phyloP scores from a whole-genome alignment of 2,888 invertebrate species.

The Dugesia japonica region DNA sequence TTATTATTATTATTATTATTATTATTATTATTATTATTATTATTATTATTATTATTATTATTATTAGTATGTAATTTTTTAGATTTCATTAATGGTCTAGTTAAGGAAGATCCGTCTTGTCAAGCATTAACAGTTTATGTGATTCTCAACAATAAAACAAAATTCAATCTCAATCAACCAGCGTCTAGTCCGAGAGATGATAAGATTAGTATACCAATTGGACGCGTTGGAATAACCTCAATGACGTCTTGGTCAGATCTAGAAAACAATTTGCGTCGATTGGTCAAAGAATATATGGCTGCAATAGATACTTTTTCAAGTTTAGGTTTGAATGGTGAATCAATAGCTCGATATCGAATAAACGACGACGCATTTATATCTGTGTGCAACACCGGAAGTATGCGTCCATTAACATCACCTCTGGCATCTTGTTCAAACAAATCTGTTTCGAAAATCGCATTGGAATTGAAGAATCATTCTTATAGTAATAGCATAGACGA shows the following conservation, averaged over 20 bases:
- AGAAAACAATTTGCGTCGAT: conserved; percentile 72
- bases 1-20: background rate
- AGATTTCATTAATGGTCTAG: background rate
- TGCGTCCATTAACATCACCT: conserved; percentile 17
- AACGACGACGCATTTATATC: conserved; percentile 55
- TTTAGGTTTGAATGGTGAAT: conserved; percentile 65
- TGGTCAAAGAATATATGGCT: conserved; percentile 66
- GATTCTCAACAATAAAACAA: background rate
- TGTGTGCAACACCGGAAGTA: background rate
- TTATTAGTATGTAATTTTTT: too few species aligned
- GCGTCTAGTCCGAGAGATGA: background rate
- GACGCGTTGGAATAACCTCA: conserved; percentile 73
- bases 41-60: too few species aligned
- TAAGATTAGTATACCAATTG: conserved; percentile 49
- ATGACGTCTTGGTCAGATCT: conserved; percentile 85
- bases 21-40: background rate
- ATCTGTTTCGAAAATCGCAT: background rate
- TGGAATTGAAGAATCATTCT: background rate
- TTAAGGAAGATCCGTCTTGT: background rate
- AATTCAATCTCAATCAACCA: background rate
- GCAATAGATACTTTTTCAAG: conserved; percentile 79
- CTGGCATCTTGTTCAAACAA: background rate
- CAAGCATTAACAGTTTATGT: background rate
- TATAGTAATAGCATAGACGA: conserved; percentile 61
- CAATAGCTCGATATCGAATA: conserved; percentile 77